phyloP scores from a whole-genome alignment of 2,888 invertebrate species.

The Actias luna region DNA sequence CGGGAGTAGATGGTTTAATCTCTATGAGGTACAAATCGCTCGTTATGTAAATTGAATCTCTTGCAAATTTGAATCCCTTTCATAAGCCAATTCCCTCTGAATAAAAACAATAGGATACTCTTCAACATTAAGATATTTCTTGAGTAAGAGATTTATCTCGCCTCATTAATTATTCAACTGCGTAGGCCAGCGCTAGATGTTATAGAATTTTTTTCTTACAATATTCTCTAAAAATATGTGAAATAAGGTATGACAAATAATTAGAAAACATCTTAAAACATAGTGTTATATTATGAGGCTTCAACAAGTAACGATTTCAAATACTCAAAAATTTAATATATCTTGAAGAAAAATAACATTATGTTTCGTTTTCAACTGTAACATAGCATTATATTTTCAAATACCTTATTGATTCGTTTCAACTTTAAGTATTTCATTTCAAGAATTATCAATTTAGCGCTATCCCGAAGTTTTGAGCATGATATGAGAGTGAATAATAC shows the following conservation, averaged over 20 bases:
- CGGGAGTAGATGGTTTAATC: conserved; percentile 61
- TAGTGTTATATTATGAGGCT: background rate
- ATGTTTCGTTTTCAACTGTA: too few species aligned
- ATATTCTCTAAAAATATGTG: background rate
- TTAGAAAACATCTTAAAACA: background rate
- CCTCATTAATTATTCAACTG: conserved; percentile 50
- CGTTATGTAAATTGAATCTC: conserved; percentile 79
- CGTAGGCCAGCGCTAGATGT: conserved; percentile 33
- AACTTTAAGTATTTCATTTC: too few species aligned
- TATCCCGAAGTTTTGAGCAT: too few species aligned
- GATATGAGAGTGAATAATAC: too few species aligned
- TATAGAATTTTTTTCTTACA: conserved; percentile 27
- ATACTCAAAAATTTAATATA: too few species aligned
- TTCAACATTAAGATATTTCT: conserved; percentile 56
- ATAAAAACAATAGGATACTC: conserved; percentile 72
- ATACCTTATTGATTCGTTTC: too few species aligned
- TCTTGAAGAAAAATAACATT: too few species aligned
- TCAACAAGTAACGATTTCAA: too few species aligned
- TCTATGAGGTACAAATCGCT: conserved; percentile 75
- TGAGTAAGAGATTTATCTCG: conserved; percentile 48
- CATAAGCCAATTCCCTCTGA: conserved; percentile 73
- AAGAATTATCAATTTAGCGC: too few species aligned
- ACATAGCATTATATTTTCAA: too few species aligned
- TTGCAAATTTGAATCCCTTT: conserved; percentile 77
- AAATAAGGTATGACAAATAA: background rate